Evolutionary conservation across 2,888 invertebrate genomes (phyloP), one percentile per base, ranked within the genome.

Genomic region (Caenorhabditis angaria): DNA sequence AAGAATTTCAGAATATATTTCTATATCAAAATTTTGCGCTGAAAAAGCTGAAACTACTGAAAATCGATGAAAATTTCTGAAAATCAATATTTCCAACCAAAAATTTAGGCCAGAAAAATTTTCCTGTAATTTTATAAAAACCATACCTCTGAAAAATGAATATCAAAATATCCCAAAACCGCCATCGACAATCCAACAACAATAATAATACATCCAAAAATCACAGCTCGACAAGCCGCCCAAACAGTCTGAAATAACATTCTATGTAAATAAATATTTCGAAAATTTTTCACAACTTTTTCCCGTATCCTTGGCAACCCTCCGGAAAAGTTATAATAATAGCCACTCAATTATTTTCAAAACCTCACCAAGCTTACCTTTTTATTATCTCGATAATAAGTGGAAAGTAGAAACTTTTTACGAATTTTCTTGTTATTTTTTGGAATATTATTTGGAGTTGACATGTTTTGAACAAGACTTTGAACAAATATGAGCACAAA

Each of bases 151-250:
- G 81, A 81, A 53, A 85, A 79, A 55, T 82, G 74, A 28, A 78
- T 77, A 65, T 85, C 87, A 61, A 88, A 86, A 65, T 85, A 85
- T 27, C 94, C 95, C 88, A 95, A 92, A 50, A 94, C 93, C 48
- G 95, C 94, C 95, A 96, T 95, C 65, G 93, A 93, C 65, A 93
- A 93, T 25, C 95, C 95, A 54, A 94, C 90, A 77, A 93, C 90
- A 92, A 96, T 93, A 76, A 96, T 90, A 77, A 94, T 90, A 78
- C 94, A 90, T 32, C 95, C 95, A 70, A 95, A 91, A 76, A 94
- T 93, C 22, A 95, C 91, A 27, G 95, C 95, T 82, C 94, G 93
- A 88, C 95, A 95, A 32, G 95, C 95, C 88, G 94, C 94, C 94
- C 95, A 95, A 78, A 95, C 90, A 22, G 87, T 88, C 87, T 87